Base-by-base conservation (phyloP, 2,113 vertebrate species). In the Dipodomys merriami region DNA sequence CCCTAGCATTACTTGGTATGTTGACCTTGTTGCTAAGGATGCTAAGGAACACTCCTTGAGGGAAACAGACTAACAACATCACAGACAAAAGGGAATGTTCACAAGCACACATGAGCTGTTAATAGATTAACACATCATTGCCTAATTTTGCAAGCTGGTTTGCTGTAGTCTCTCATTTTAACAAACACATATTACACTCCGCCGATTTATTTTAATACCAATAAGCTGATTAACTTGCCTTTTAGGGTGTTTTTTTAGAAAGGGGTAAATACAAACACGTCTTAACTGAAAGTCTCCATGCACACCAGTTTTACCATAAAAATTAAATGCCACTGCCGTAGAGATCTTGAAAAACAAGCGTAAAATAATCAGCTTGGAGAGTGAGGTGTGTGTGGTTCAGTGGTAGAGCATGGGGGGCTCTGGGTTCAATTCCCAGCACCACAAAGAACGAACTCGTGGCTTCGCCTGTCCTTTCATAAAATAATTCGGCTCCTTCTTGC, bases 1-100 rank as follows among this genome's bases (percentile, higher is more conserved):
- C 73, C 65, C 64, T 49, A 29, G 82, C 39, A 35, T 64, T 65
- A 49, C 65, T 83, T 25, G 57, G 64, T 73, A 69, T 53, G 94
- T 86, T 95, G 93, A 94, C 68, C 49, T 94, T 35, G 82, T 93
- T 96, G 90, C 94, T 94, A 92, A 82, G 4, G 93, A 81, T 93
- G 91, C 93, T 35, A 89, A 69, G 92, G 80, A 95, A 81, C 83
- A 57, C 20, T 92, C 95, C 93, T 86, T 78, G 20, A 88, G 94
- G 62, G 83, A 92, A 95, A 73, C 29, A 53, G 72, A 30, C 67
- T 73, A 44, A 72, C 92, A 94, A 94, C 91, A 87, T 19, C 69
- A 62, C 60, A 94, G 84, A 88, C 78, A 62, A 80, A 96, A 89
- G 71, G 69, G n/a, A 78, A 35, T n/a, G 6, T n/a, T 94, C 88